Base-by-base conservation (phyloP, 2,888 invertebrate genomes). In the Orchestes rusci region DNA sequence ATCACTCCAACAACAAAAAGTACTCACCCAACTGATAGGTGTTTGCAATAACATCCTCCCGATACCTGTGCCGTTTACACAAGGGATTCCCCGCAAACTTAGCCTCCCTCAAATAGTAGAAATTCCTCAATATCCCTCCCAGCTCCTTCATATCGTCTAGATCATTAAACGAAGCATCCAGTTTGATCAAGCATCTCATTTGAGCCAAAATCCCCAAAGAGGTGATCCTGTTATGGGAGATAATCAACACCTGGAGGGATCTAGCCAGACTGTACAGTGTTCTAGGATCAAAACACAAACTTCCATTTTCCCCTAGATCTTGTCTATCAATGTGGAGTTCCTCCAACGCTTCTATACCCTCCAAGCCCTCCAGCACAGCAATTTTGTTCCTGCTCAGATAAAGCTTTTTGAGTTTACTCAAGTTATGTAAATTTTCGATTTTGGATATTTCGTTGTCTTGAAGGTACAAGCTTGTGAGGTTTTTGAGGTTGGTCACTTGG, bases 381-480 rank as follows among this genome's bases (percentile, higher is more conserved):
- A 85, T 82, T 46, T 67, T 68, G 62, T 86, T 86, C 52, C 79
- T 74, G 1, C 81, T 79, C 46, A 85, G 64, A 63, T 88, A 92
- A 2, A 95, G 62, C 64, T 90, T 87, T 53, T 80, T 80, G 39
- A 94, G 68, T 50, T 82, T 80, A 20, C 64, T 67, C 40, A 88
- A 70, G 16, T 70, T 65, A 36, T 79, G 71, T 4, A 93, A 61
- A 57, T 87, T 84, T 62, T 84, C 76, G 16, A 94, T 79, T 62
- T 49, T 77, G 78, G 73, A 66, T 53, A 95, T 80, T 55, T 76
- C 76, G 64, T 94, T 95, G 59, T 84, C 84, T 60, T 89, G 92
- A 29, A 86, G 73, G 68, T 83, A 92, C 13, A 84, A 72, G 52
- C 80, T 75, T 15, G 74, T 71, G 31, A 87, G 63, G 53, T 77